A percentile compares a stretch with the other conserved stretches of the same genome.
Evolutionary conservation across 2,888 invertebrate genomes (phyloP).

Genomic region (Lypha dubia): DNA sequence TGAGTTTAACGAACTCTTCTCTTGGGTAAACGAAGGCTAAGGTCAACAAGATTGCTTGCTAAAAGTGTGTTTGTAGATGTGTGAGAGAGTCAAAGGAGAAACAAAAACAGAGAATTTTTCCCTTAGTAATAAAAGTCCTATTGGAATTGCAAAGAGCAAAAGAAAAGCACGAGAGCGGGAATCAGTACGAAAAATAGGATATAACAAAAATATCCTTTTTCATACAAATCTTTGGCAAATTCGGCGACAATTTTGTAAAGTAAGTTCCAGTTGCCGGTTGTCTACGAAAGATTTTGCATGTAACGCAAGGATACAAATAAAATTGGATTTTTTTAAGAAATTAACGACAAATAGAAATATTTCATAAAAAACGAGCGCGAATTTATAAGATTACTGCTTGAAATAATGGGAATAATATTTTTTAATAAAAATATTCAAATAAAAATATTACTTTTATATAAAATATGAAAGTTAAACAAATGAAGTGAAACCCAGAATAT

Average conservation of each 20-base stretch:
- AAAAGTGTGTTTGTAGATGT: not conserved
- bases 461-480: not conserved
- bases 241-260: slow-evolving; percentile 42
- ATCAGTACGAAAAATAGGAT: not conserved
- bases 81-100: slow-evolving; percentile 42
- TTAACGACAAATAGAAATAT: slow-evolving; percentile 19
- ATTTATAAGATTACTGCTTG: not conserved
- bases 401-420: slow-evolving; percentile 12
- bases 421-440: not conserved
- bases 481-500: not conserved
- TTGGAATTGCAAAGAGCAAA: slow-evolving; percentile 44
- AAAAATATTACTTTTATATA: not conserved
- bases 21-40: slow-evolving; percentile 62
- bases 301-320: slow-evolving; percentile 13
- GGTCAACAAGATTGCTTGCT: slow-evolving; percentile 63
- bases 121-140: slow-evolving; percentile 20
- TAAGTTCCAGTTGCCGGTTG: slow-evolving; percentile 65
- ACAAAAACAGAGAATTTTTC: slow-evolving; percentile 64
- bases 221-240: slow-evolving; percentile 4
- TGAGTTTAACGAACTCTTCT: slow-evolving; percentile 61
- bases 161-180: not conserved
- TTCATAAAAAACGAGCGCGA: slow-evolving; percentile 47
- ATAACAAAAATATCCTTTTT: slow-evolving; percentile 48
- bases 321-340: not conserved
- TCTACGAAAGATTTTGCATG: slow-evolving; percentile 53